A percentile compares a stretch with the other conserved stretches of the same genome.
These are phyloP conservation scores for Hucho hucho DNA, from an alignment of 2,113 vertebrate species.

Conservation along the genomic window DNA sequence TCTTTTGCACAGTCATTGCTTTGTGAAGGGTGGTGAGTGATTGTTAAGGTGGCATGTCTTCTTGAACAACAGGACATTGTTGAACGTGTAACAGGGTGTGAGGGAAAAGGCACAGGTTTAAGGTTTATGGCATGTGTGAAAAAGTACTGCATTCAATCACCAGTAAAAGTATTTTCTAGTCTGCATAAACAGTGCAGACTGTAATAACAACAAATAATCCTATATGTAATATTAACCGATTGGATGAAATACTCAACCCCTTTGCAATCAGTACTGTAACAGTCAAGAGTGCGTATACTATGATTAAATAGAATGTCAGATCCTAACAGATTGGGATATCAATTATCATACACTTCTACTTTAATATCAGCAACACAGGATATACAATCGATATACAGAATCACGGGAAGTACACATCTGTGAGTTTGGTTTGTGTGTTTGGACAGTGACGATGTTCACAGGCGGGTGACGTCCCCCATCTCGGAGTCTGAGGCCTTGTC, in stretches of 20 bases:
- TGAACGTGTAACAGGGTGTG: background rate
- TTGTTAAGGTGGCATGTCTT: background rate
- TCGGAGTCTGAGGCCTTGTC: conserved; percentile 32
- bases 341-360: background rate
- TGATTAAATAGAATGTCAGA: background rate
- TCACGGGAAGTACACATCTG: background rate
- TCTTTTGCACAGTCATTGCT: background rate
- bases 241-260: background rate
- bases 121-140: too few relatives aligned
- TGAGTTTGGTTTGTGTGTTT: background rate
- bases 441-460: conserved; percentile 59
- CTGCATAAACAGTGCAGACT: background rate
- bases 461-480: conserved; percentile 53
- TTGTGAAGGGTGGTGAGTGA: background rate
- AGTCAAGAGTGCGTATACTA: background rate
- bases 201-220: background rate
- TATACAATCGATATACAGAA: background rate
- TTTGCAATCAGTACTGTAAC: background rate
- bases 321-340: background rate
- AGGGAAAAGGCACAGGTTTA: background rate
- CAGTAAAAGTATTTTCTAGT: background rate
- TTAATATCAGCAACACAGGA: background rate
- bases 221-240: background rate
- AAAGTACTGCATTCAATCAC: too few relatives aligned
- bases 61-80: too few relatives aligned